Base-by-base conservation (phyloP, 2,888 invertebrate genomes). In the Plutella xylostella region DNA sequence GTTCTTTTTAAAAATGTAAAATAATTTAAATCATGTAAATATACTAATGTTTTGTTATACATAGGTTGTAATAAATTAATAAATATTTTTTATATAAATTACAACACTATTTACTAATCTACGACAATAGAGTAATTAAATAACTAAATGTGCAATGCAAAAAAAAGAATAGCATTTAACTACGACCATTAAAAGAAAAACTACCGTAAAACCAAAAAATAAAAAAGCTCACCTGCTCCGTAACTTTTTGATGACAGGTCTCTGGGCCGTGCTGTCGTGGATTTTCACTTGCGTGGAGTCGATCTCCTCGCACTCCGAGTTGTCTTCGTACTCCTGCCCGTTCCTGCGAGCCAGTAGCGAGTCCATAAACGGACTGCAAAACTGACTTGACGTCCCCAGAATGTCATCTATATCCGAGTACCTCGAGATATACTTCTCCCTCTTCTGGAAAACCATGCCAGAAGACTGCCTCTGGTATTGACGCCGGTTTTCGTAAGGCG, bases 371-470 rank as follows among this genome's bases (percentile, higher is more conserved):
- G 90, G 90, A 65, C 89, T 90, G 56, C 89, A 86, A 49, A 89
- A 72, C 49, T 83, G 82, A 19, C 82, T 78, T 28, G 78, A 77
- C 42, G 77, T 80, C 39, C 94, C 96, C 49, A 97, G 84, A 64
- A 97, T 88, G 63, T 97, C 96, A 65, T 96, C 96, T 55, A 96
- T 95, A 71, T 95, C 93, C 34, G 90, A 91, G 69, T 93, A 93
- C 46, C 89, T 88, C 11, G 95, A 94, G 54, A 95, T 93, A 68
- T 94, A 97, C 79, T 84, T 64, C 55, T 73, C 65, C 56, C 72
- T 54, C 58, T 84, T 69, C 57, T 69, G 71, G 50, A 68, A 73
- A n/a, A 60, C 49, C 38, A 53, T 41, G 30, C 60, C 65, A 9
- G 55, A 47, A 4, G 61, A 59, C 46, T 60, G 55, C 42, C 69